Base-by-base conservation (phyloP, 2,797 vertebrate genomes). In the Mormyrus proboscirostris region DNA sequence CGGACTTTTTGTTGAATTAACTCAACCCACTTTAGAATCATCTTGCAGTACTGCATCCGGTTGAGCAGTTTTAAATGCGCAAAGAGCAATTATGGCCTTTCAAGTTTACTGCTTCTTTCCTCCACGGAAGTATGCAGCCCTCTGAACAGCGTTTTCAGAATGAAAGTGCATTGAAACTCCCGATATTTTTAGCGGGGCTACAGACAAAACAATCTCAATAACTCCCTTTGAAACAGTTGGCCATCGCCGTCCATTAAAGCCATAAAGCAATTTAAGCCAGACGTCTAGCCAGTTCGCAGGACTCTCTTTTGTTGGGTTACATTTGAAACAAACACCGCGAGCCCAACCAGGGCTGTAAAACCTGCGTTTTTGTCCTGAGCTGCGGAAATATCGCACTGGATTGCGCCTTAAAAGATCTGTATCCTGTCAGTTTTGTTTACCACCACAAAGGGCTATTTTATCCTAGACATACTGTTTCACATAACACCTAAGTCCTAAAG, bases 181-280 rank as follows among this genome's bases (percentile, higher is more conserved):
- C 22, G 55, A 82, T 76, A 89, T 92, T 89, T 90, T 89, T 88
- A 88, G 65, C 44, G 83, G 86, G 82, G 25, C 49, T 62, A 76
- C 19, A 87, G 89, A 91, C 87, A 92, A 92, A 91, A 89, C 90
- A 91, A 90, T 90, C 89, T 85, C 94, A 96, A 96, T 95, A 95
- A 95, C 94, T 92, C 91, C 93, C 89, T 96, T 96, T 97, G 95
- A 96, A 96, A 96, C 95, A 92, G 92, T 93, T 94, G 93, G 94
- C 94, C 94, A 94, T 94, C 94, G 93, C 95, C 94, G 94, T 96
- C 95, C 94, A 95, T 96, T 95, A 96, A 96, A 92, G 94, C 96
- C 96, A 97, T 97, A 97, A 97, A 97, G 92, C 95, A 94, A 97
- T 97, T 97, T 96, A 96, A 92, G 92, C 95, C 96, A 97, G 96